Conservation (phyloP, 2,797 vertebrate genomes). For the Mormyrus hasselquistii region DNA sequence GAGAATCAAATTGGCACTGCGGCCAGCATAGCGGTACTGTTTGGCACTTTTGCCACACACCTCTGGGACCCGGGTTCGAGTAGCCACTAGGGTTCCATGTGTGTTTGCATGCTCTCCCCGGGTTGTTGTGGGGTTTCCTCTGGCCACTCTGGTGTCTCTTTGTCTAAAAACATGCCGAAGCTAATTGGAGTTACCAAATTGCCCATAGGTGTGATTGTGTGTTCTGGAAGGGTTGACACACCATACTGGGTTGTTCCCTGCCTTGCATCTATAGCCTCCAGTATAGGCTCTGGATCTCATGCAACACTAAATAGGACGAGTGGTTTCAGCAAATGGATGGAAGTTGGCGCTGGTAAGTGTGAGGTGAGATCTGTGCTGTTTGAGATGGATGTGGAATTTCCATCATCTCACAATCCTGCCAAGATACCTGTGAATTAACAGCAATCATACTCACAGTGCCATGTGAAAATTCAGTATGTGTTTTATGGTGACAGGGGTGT, state of each 20-base stretch:
- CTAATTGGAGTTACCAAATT: neutral
- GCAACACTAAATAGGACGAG: neutral
- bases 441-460: conserved; percentile 57
- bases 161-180: neutral
- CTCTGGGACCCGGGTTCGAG: neutral
- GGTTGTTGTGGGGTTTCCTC: neutral
- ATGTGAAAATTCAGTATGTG: conserved; percentile 53
- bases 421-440: conserved; percentile 10
- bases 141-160: too few relatives aligned
- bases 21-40: neutral
- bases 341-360: neutral
- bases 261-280: neutral
- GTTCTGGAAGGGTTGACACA: neutral
- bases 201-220: neutral
- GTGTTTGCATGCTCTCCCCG: neutral
- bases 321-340: neutral
- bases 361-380: neutral
- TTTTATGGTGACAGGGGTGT: conserved; percentile 55
- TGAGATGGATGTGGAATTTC: neutral
- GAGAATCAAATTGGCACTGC: neutral
- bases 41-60: neutral
- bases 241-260: neutral
- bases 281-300: neutral
- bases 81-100: neutral
- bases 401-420: neutral